A percentile compares a stretch with the other conserved stretches of the same genome.
Evolutionary conservation across 2,797 vertebrate species (phyloP).

Genomic region (Perodicticus potto): DNA sequence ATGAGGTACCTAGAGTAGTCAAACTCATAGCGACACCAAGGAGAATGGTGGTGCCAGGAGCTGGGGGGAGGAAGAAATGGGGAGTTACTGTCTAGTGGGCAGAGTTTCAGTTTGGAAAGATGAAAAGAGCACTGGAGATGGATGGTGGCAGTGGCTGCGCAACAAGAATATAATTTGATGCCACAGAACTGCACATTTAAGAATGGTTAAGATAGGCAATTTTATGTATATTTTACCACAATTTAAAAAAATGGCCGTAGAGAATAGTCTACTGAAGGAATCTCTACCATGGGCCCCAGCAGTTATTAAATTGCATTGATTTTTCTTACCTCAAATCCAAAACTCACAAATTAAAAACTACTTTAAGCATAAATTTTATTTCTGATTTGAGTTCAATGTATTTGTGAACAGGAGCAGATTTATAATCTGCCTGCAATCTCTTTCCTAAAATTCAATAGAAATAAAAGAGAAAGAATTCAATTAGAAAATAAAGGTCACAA

Average conservation of each 20-base stretch:
- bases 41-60: not conserved
- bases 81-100: not conserved
- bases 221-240: not conserved
- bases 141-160: not conserved
- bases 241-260: not conserved
- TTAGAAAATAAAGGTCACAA: not conserved
- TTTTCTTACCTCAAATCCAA: slow-evolving; percentile 29
- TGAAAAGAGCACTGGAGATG: not conserved
- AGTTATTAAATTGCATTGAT: slow-evolving; percentile 19
- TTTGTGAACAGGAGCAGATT: slow-evolving; percentile 3
- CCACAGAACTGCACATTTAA: not conserved
- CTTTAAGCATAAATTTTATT: not conserved
- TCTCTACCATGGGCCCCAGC: not conserved
- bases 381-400: not conserved
- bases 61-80: not conserved
- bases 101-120: slow-evolving; percentile 11
- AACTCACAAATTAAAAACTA: slow-evolving; percentile 47
- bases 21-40: not conserved
- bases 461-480: slow-evolving; percentile 9
- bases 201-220: not conserved
- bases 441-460: slow-evolving; percentile 52
- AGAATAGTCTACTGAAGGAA: not conserved
- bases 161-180: not conserved
- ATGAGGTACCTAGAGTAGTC: not conserved
- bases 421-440: slow-evolving; percentile 15